phyloP scores from a whole-genome alignment of 2,888 invertebrate genomes.

The Perizoma affinitatum region DNA sequence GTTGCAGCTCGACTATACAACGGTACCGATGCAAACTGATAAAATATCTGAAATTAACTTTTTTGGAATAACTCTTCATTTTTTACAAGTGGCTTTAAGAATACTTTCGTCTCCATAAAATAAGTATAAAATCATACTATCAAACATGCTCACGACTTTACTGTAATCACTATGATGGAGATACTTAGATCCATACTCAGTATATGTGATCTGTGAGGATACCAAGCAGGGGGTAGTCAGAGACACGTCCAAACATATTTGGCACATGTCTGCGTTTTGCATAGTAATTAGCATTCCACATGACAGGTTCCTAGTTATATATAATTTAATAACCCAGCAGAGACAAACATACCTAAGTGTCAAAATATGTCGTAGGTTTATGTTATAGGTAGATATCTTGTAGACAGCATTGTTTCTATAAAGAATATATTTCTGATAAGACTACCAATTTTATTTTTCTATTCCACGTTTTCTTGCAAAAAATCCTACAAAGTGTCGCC shows the following conservation, averaged over 20 bases:
- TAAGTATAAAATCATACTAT: background rate
- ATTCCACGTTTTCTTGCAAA: conserved; percentile 12
- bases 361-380: too few species aligned
- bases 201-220: too few species aligned
- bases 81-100: conserved; percentile 5
- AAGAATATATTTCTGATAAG: conserved; percentile 8
- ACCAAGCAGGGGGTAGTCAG: too few species aligned
- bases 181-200: too few species aligned
- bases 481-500: conserved; percentile 22
- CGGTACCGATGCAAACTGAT: conserved; percentile 27
- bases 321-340: too few species aligned
- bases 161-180: background rate
- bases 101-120: too few species aligned
- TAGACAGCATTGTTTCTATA: conserved; percentile 6
- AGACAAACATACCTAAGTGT: too few species aligned
- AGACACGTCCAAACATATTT: too few species aligned
- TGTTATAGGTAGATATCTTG: background rate
- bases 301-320: too few species aligned
- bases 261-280: too few species aligned
- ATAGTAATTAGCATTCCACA: too few species aligned
- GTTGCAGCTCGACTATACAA: conserved; percentile 26
- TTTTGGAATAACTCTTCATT: conserved; percentile 28
- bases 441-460: conserved; percentile 17
- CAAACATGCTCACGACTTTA: conserved; percentile 2
- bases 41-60: conserved; percentile 31